These are phyloP conservation scores for Pungitius pungitius DNA, from an alignment of 2,113 vertebrate genomes.

Conservation along the genomic window DNA sequence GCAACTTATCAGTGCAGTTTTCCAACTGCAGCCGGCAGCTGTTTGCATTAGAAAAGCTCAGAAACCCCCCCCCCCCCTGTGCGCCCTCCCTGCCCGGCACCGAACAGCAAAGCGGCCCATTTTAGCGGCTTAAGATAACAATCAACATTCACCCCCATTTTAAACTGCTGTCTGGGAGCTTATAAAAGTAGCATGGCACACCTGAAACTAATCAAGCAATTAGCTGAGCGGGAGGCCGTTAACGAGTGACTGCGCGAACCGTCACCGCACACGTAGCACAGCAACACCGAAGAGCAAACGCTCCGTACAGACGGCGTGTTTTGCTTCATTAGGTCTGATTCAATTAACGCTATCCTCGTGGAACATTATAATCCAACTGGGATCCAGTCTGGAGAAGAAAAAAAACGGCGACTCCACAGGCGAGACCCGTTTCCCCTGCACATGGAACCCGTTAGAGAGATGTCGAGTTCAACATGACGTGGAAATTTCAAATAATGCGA, in stretches of 20 bases:
- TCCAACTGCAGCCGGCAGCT: not conserved
- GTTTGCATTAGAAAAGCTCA: not conserved
- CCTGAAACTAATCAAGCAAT: slow-evolving; percentile 49
- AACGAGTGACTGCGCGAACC: slow-evolving; percentile 7
- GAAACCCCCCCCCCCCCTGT: not conserved
- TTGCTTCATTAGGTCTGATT: slow-evolving; percentile 4
- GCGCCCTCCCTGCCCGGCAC: not conserved
- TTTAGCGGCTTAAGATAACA: not conserved
- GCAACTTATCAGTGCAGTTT: not conserved
- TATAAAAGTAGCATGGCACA: slow-evolving; percentile 17
- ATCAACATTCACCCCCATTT: not conserved
- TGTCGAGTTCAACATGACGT: not conserved
- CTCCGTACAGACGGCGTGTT: not conserved
- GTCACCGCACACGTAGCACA: slow-evolving; percentile 29
- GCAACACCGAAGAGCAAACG: not conserved
- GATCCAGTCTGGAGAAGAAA: not conserved
- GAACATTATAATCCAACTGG: not conserved
- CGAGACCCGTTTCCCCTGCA: not conserved
- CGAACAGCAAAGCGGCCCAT: not conserved
- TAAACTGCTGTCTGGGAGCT: slow-evolving; percentile 17
- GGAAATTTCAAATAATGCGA: slow-evolving; percentile 20
- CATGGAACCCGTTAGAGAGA: slow-evolving; percentile 16
- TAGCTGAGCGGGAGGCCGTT: slow-evolving; percentile 16
- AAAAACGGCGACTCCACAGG: not conserved
- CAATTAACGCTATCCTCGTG: not conserved